Conservation (phyloP, 2,113 vertebrate species). For the Hippocampus barbouri region DNA sequence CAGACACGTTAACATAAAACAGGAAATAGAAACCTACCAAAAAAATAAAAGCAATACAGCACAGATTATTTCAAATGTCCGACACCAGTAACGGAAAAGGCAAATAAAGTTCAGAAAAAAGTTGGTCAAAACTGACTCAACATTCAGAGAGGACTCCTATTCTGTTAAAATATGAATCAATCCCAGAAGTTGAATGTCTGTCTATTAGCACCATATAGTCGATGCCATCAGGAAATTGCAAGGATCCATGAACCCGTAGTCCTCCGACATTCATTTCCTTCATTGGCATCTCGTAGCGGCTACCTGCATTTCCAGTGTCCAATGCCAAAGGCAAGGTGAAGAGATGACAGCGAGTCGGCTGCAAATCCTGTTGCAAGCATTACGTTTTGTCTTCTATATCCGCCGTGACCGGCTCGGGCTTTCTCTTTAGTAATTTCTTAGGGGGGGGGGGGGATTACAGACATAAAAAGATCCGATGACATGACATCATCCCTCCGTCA, state of each 20-base stretch:
- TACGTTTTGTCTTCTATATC: conserved; percentile 55
- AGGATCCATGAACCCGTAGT: neutral
- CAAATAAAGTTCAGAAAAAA: neutral
- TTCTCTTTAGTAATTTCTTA: conserved; percentile 66
- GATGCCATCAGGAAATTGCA: conserved; percentile 25
- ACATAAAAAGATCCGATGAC: conserved; percentile 55
- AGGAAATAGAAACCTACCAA: neutral
- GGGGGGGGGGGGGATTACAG: conserved; percentile 39
- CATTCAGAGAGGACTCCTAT: neutral
- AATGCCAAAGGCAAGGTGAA: conserved; percentile 62
- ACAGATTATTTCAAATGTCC: conserved; percentile 24
- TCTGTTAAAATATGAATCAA: neutral
- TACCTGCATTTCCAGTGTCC: conserved; percentile 61
- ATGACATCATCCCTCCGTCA: conserved; percentile 21
- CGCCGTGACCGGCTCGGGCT: conserved; percentile 46
- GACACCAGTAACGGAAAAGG: neutral
- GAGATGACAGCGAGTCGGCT: conserved; percentile 55
- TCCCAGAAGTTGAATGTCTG: neutral
- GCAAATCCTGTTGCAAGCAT: conserved; percentile 62
- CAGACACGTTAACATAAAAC: neutral
- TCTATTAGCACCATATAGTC: conserved; percentile 38
- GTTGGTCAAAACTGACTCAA: no score
- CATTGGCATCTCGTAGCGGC: conserved; percentile 41
- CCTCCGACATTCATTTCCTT: conserved; percentile 49
- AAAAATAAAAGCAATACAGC: neutral